Evolutionary conservation across 1,140 invertebrate genomes (phyloP).

Genomic region (Phocides pigmalion): DNA sequence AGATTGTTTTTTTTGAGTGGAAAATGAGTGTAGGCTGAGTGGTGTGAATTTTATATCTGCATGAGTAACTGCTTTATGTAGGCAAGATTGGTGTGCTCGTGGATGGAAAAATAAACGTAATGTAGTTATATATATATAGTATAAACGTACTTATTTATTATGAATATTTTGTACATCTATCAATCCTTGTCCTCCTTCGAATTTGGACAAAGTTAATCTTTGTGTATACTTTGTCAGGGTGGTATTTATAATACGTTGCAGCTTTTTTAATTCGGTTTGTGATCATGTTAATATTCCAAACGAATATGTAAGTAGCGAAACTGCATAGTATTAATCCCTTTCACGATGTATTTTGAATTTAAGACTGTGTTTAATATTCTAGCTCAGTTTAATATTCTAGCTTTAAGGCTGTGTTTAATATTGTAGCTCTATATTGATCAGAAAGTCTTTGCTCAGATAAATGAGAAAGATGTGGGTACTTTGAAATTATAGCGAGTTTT

Average conservation of each 20-base stretch:
- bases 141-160: conserved; percentile 26
- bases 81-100: background rate
- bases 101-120: conserved; percentile 3
- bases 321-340: conserved; percentile 23
- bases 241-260: background rate
- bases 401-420: too few species aligned
- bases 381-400: too few species aligned
- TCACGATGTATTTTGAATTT: conserved; percentile 3
- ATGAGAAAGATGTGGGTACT: conserved; percentile 32
- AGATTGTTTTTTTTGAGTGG: conserved; percentile 7
- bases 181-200: conserved; percentile 26
- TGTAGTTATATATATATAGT: too few species aligned
- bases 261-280: conserved; percentile 11
- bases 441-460: conserved; percentile 40
- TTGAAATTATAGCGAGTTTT: conserved; percentile 29
- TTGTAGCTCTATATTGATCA: conserved; percentile 40
- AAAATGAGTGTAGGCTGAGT: background rate
- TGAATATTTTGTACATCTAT: conserved; percentile 33
- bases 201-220: conserved; percentile 10
- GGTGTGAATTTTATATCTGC: conserved; percentile 10
- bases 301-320: conserved; percentile 11
- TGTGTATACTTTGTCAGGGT: conserved; percentile 6
- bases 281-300: conserved; percentile 5
- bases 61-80: conserved; percentile 10
- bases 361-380: background rate